Evolutionary conservation across 2,888 invertebrate species (phyloP), one percentile per base, ranked within the genome.

Genomic region (Ecdyonurus torrentis): DNA sequence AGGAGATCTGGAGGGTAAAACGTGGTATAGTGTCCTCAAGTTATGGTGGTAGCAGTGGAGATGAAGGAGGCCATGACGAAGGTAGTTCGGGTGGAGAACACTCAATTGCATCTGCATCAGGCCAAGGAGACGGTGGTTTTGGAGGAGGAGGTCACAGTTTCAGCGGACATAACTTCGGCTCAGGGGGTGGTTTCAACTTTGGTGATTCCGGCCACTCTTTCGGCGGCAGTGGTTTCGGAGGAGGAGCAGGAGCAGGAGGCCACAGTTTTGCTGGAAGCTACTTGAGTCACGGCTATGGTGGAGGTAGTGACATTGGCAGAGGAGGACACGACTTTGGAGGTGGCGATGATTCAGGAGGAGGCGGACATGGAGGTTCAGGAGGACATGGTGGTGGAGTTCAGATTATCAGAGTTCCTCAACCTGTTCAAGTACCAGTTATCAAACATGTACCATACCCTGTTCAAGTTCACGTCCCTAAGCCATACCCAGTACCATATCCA

Each of bases 361-460:
- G 37, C 7, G 15, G 37, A 10, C 5, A 15, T 2, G 62, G 62
- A 10, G 23, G 37, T 1, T 37, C 50, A 20, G 5, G 15, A 1
- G 61, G 22, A 25, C 1, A 23, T 1, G 58, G 50, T 23, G 1
- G 58, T 2, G 37, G 55, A 1, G 50, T 58, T 58, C 53, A 62
- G 58, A 62, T 58, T 20, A 23, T 62, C 62, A 59, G 59, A 20
- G 63, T 63, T 2, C 55, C 63, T 1, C 55, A 37, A 15, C 61
- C 61, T 3, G 24, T 52, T 5, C 63, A 60, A 7, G 63, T 63
- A 24, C 63, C 63, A 20, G 61, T 63, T n/a, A 37, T 58, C 23
- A 63, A 65, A 53, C 65, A 64, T 37, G 55, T 64, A n/a, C 62
- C 65, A 2, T 63, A 59, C 2, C 63, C 63, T 19, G 59, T 63